Base-by-base conservation (phyloP, 2,888 invertebrate species). In the Nineta flava region DNA sequence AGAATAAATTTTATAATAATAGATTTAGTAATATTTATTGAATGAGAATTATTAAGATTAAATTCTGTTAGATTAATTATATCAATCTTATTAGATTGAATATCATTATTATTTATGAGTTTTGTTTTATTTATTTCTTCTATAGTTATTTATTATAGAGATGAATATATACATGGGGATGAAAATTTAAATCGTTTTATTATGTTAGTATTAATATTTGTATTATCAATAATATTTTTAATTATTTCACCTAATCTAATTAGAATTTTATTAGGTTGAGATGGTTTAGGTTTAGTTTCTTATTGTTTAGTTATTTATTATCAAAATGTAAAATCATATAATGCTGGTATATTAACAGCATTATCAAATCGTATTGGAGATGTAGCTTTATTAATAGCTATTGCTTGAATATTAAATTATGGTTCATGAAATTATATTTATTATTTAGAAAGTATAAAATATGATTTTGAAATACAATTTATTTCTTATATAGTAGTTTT, bases 351-450 rank as follows among this genome's bases (percentile, higher is more conserved):
- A 68, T 70, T 83, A n/a, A n/a, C n/a, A n/a, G n/a, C n/a, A n/a
- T n/a, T n/a, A 61, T 85, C 84, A 13, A 85, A 85, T 75, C 84
- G 84, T 12, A 64, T 84, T 62, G 83, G 83, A 0, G 83, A 85
- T 76, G 75, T 79, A 15, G 68, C 76, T 57, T 72, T 84, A 65
- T 70, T 82, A 60, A 63, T 81, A 56, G 61, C 70, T 43, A 75
- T 79, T 71, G 65, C 71, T 59, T 74, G 74, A 63, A 71, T 63
- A 52, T 46, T 60, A 50, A 61, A 61, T 60, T 63, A 55, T 58
- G 64, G 64, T 7, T 59, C 60, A 46, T 65, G 61, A 56, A 60
- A 58, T 58, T 65, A 60, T 60, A 56, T 59, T 57, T 57, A 53
- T 62, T 60, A 61, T 58, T n/a, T 62, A 52, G 57, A 71, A 57